A percentile compares a stretch with the other conserved stretches of the same genome.
These are phyloP conservation scores for Larimichthys crocea DNA, from an alignment of 2,113 vertebrate species.

Conservation along the genomic window DNA sequence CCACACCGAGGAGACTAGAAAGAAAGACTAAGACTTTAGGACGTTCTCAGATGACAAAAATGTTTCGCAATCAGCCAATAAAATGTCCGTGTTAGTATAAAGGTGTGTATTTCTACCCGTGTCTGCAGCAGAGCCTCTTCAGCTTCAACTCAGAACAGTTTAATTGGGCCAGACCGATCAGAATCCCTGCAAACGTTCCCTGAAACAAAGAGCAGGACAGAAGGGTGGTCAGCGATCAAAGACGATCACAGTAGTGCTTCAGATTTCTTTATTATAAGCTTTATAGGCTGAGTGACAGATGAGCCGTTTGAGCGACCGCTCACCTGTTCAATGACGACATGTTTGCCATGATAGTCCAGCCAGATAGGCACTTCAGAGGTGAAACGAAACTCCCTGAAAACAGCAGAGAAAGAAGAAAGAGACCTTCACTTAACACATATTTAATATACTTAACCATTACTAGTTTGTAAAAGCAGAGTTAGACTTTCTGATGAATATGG, in stretches of 20 bases:
- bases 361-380: slow-evolving; percentile 95
- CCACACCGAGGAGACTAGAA: slow-evolving; percentile 90
- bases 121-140: slow-evolving; percentile 92
- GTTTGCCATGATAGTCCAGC: slow-evolving; percentile 94
- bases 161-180: slow-evolving; percentile 93
- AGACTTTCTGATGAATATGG: background rate
- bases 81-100: slow-evolving; percentile 7
- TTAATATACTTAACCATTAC: too few relatives aligned
- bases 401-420: background rate
- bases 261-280: background rate
- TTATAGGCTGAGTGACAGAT: background rate
- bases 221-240: background rate
- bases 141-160: slow-evolving; percentile 94
- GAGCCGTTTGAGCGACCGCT: slow-evolving; percentile 31
- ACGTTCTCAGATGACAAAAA: background rate
- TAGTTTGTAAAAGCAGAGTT: background rate
- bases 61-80: background rate
- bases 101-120: slow-evolving; percentile 82
- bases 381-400: slow-evolving; percentile 91
- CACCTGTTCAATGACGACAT: slow-evolving; percentile 92
- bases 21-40: background rate
- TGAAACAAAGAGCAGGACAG: slow-evolving; percentile 60
- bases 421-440: background rate
- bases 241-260: background rate
- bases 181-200: slow-evolving; percentile 94